Percentiles rank a stretch among this genome's conserved stretches.
phyloP scores from a whole-genome alignment of 2,888 invertebrate genomes.

The Ormyrus labotus region DNA sequence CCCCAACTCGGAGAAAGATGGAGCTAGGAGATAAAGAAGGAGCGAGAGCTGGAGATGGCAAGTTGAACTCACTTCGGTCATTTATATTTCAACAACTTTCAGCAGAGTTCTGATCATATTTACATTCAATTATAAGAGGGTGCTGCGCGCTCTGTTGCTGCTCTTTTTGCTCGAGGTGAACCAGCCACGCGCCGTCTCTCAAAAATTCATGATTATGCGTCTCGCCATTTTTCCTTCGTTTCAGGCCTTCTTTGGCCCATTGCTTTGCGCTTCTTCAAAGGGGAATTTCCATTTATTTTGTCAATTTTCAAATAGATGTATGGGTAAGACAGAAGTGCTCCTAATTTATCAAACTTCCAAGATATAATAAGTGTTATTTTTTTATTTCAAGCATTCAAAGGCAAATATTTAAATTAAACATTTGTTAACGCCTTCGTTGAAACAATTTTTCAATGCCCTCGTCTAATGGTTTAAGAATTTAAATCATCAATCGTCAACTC shows the following conservation, averaged over 20 bases:
- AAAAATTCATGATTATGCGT: background rate
- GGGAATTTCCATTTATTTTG: too few relatives aligned
- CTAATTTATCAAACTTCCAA: too few relatives aligned
- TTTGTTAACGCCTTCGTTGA: too few relatives aligned
- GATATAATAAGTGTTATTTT: background rate
- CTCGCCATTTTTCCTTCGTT: too few relatives aligned
- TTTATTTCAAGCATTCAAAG: too few relatives aligned
- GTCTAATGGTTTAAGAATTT: background rate
- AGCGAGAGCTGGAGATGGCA: slow-evolving; percentile 50
- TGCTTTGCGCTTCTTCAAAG: background rate
- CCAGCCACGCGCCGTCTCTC: background rate
- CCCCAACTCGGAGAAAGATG: slow-evolving; percentile 28
- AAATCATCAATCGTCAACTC: background rate
- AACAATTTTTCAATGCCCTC: too few relatives aligned
- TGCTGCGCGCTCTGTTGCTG: background rate
- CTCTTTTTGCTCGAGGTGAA: background rate
- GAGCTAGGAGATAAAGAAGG: background rate
- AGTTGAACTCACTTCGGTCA: slow-evolving; percentile 61
- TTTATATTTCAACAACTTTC: slow-evolving; percentile 67
- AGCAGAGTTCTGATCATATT: slow-evolving; percentile 67
- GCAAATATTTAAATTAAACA: too few relatives aligned
- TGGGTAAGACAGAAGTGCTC: too few relatives aligned
- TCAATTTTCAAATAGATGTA: too few relatives aligned
- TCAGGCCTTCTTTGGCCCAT: background rate
- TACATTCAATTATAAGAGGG: slow-evolving; percentile 66